Conservation (phyloP, 2,888 invertebrate species). For the Ophioninae sp. region DNA sequence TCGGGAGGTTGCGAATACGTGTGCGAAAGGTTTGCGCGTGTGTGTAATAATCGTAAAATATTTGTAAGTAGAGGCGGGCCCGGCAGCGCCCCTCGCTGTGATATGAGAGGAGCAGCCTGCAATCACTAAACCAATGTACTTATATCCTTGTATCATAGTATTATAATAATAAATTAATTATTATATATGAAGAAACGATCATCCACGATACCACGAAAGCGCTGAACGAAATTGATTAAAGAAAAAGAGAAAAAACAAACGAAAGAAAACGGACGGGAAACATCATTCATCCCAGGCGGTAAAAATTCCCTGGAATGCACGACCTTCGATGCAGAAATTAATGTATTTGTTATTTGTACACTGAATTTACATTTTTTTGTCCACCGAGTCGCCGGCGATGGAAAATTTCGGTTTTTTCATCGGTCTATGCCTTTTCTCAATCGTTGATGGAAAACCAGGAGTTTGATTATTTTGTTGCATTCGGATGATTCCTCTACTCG, state of each 20-base stretch:
- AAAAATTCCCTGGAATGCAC: slow-evolving; percentile 2
- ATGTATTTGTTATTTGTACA: neutral
- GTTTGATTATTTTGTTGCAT: neutral
- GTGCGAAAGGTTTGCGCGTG: slow-evolving; percentile 11
- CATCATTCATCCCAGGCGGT: neutral
- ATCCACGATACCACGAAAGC: slow-evolving; percentile 39
- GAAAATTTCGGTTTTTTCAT: neutral
- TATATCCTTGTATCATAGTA: slow-evolving; percentile 80
- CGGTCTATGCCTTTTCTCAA: neutral
- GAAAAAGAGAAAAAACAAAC: neutral
- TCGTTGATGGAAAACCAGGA: neutral
- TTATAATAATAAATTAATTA: slow-evolving; percentile 75
- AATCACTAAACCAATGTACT: slow-evolving; percentile 81
- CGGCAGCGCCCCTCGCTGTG: slow-evolving; percentile 81
- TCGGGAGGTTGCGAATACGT: slow-evolving; percentile 15
- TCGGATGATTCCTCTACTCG: neutral
- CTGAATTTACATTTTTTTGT: neutral
- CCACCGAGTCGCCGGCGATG: no score
- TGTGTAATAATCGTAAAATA: slow-evolving; percentile 56
- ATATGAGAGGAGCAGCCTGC: slow-evolving; percentile 82
- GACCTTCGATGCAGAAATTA: neutral
- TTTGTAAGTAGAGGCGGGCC: slow-evolving; percentile 78
- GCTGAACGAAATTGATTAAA: neutral
- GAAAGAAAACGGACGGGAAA: neutral
- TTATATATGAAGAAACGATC: slow-evolving; percentile 68